These are phyloP conservation scores for Camelus bactrianus DNA, from an alignment of 2,113 vertebrate species.

Conservation along the genomic window DNA sequence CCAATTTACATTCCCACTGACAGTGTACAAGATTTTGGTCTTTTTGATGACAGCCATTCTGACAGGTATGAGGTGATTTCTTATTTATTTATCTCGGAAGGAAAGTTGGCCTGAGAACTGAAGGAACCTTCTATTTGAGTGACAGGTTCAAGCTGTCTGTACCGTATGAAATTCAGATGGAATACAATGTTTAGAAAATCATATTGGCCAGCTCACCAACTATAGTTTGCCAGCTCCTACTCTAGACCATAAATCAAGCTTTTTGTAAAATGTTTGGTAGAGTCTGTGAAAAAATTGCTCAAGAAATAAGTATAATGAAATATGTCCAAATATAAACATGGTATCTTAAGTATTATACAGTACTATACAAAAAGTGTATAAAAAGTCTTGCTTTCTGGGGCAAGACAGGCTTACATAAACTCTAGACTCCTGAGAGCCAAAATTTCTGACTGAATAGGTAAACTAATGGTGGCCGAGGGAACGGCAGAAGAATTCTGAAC, in stretches of 20 bases:
- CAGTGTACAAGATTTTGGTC: not conserved
- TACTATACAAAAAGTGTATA: not conserved
- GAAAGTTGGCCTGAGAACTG: not conserved
- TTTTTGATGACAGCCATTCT: not conserved
- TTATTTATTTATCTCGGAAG: slow-evolving; percentile 51
- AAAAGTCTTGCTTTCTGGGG: not conserved
- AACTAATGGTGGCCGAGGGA: not conserved
- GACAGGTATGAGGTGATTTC: not conserved
- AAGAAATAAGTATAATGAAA: not conserved
- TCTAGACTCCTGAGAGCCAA: not conserved
- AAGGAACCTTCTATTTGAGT: not conserved
- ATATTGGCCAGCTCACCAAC: not conserved
- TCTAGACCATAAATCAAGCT: slow-evolving; percentile 23
- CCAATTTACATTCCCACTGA: not conserved
- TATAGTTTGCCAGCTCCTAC: not conserved
- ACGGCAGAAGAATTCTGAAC: not conserved
- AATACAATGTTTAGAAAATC: slow-evolving; percentile 58
- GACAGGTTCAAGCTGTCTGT: not conserved
- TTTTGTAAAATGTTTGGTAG: not conserved
- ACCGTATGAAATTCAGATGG: not conserved
- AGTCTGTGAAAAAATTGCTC: not conserved
- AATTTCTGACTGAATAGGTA: not conserved
- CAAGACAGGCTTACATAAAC: not conserved
- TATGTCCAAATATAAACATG: not conserved
- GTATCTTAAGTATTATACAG: not conserved